A percentile compares a stretch with the other conserved stretches of the same genome.
Conservation (phyloP, 1,140 invertebrate genomes). For the Colletes latitarsis region DNA sequence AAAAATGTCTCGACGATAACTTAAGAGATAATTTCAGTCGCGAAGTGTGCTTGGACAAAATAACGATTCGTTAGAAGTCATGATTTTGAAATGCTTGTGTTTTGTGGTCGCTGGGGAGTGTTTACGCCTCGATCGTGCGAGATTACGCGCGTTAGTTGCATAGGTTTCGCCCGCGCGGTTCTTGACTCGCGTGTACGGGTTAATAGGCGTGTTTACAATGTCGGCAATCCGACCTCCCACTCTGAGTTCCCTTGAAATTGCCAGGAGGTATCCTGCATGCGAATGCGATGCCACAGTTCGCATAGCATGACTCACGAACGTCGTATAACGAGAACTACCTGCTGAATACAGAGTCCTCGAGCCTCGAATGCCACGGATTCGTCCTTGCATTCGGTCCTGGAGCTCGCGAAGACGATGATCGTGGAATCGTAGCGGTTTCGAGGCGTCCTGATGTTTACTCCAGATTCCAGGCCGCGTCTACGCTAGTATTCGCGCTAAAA, state of each 20-base stretch:
- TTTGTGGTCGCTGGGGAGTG: too few relatives aligned
- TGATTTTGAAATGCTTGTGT: too few relatives aligned
- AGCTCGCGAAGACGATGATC: constrained; percentile 7
- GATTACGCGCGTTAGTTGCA: constrained; percentile 42
- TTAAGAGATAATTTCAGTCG: too few relatives aligned
- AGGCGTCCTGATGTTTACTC: constrained; percentile 12
- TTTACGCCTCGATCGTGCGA: neutral
- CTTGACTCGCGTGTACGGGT: constrained; percentile 54
- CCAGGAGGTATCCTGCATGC: constrained; percentile 54
- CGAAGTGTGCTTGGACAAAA: too few relatives aligned
- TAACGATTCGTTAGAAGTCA: too few relatives aligned
- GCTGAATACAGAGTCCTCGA: constrained; percentile 15
- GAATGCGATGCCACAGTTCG: constrained; percentile 55
- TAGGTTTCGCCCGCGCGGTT: constrained; percentile 35
- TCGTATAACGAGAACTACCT: constrained; percentile 47
- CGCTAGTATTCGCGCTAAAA: neutral
- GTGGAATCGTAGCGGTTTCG: constrained; percentile 16
- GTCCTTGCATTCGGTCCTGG: constrained; percentile 31
- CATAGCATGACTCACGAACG: constrained; percentile 60
- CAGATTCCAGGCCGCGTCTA: neutral
- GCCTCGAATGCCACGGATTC: constrained; percentile 54
- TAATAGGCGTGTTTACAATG: constrained; percentile 70
- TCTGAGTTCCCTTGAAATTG: constrained; percentile 34
- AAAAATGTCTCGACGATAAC: too few relatives aligned
- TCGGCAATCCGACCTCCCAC: constrained; percentile 55